phyloP scores from a whole-genome alignment of 2,888 invertebrate species.

The Drosophila conformis region DNA sequence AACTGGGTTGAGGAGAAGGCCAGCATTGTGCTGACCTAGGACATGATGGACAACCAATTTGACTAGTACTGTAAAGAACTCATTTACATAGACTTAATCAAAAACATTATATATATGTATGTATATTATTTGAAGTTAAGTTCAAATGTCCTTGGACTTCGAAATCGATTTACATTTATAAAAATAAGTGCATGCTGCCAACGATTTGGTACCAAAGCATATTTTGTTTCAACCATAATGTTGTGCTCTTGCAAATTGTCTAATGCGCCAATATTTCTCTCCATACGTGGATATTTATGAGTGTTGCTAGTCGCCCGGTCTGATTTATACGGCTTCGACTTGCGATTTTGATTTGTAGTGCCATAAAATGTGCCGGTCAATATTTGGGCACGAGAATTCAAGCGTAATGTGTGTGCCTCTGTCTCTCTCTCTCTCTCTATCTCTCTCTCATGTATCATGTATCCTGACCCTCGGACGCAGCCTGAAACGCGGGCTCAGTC shows the following conservation, averaged over 20 bases:
- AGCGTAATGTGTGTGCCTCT: not conserved
- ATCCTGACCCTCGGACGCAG: too few species aligned
- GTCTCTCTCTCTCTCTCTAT: not conserved
- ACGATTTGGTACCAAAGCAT: conserved; percentile 8
- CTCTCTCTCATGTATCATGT: too few species aligned
- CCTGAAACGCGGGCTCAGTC: too few species aligned
- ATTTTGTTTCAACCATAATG: conserved; percentile 33
- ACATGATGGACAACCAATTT: not conserved
- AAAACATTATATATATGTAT: too few species aligned
- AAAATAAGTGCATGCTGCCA: not conserved
- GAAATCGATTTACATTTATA: not conserved
- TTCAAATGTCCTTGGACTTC: not conserved
- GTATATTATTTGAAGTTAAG: not conserved
- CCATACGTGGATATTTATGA: conserved; percentile 46
- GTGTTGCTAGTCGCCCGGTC: not conserved
- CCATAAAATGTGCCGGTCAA: conserved; percentile 46
- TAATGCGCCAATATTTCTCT: conserved; percentile 25
- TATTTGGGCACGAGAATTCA: conserved; percentile 23
- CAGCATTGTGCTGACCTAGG: conserved; percentile 37
- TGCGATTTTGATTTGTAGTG: conserved; percentile 64
- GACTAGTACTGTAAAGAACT: not conserved
- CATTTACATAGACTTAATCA: not conserved
- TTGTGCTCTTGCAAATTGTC: conserved; percentile 34
- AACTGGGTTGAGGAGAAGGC: conserved; percentile 88
- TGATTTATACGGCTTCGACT: conserved; percentile 54